phyloP scores from a whole-genome alignment of 2,113 vertebrate genomes.

The Chloroceryle aenea region DNA sequence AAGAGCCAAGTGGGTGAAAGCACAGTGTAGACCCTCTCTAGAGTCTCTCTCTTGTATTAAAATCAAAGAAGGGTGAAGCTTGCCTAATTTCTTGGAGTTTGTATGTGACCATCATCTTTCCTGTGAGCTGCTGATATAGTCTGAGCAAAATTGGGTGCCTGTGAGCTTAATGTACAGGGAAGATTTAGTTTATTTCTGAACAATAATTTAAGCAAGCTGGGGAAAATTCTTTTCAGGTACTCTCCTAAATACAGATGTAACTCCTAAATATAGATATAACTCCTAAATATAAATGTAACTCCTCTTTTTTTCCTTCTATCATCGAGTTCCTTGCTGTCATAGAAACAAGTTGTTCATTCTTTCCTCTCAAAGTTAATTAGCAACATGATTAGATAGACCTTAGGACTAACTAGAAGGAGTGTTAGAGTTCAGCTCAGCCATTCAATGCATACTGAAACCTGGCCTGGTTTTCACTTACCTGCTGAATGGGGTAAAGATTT shows the following conservation, averaged over 20 bases:
- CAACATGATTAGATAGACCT: not conserved
- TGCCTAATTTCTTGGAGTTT: not conserved
- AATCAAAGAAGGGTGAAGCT: not conserved
- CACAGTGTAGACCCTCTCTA: too few relatives aligned
- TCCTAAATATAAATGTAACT: not conserved
- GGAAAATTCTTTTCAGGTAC: not conserved
- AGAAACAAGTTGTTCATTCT: slow-evolving; percentile 46
- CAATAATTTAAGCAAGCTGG: not conserved
- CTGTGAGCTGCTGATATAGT: not conserved
- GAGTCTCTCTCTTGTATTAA: not conserved
- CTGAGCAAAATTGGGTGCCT: not conserved
- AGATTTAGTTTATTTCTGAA: not conserved
- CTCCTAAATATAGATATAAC: slow-evolving; percentile 39
- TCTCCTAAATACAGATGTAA: slow-evolving; percentile 35
- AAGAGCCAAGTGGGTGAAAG: not conserved
- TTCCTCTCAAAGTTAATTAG: slow-evolving; percentile 33
- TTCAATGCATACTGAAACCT: not conserved
- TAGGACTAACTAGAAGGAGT: slow-evolving; percentile 25
- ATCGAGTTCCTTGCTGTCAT: slow-evolving; percentile 35
- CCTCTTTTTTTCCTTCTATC: not conserved
- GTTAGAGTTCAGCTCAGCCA: not conserved
- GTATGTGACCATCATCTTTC: not conserved
- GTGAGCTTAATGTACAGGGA: not conserved
- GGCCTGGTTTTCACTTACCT: not conserved
- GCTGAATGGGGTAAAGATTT: not conserved